phyloP scores from a whole-genome alignment of 2,113 vertebrate genomes.

The Cinclus mexicanus region DNA sequence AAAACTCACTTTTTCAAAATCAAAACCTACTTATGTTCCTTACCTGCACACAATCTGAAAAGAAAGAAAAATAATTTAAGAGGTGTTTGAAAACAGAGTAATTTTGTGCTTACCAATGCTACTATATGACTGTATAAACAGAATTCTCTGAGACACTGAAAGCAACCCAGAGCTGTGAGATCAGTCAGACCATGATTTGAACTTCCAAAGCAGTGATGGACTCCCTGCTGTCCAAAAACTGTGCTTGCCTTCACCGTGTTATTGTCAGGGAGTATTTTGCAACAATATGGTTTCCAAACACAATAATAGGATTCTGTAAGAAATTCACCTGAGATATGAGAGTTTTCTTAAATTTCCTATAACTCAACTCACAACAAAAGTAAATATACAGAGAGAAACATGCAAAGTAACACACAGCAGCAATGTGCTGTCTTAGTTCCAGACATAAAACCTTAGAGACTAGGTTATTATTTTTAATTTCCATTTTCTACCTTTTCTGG shows the following conservation, averaged over 20 bases:
- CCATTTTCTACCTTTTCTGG: neutral
- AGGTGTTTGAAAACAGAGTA: neutral
- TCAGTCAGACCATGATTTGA: neutral
- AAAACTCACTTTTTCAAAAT: neutral
- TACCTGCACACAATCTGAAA: neutral
- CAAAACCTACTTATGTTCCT: neutral
- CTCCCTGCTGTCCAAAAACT: neutral
- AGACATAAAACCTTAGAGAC: neutral
- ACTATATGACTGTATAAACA: neutral
- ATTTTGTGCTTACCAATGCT: neutral
- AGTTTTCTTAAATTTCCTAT: neutral
- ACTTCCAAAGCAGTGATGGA: neutral
- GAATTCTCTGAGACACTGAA: neutral
- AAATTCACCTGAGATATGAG: neutral
- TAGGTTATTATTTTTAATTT: neutral
- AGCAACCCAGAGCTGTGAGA: neutral
- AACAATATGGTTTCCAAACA: neutral
- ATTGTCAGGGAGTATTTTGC: neutral
- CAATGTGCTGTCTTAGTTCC: neutral
- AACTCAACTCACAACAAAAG: neutral
- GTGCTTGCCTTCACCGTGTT: neutral
- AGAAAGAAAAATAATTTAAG: neutral
- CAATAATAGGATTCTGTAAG: neutral
- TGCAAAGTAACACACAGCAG: neutral
- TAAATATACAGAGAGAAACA: neutral